Base-by-base conservation (phyloP, 1,140 invertebrate genomes). In the Coenobita brevimanus region DNA sequence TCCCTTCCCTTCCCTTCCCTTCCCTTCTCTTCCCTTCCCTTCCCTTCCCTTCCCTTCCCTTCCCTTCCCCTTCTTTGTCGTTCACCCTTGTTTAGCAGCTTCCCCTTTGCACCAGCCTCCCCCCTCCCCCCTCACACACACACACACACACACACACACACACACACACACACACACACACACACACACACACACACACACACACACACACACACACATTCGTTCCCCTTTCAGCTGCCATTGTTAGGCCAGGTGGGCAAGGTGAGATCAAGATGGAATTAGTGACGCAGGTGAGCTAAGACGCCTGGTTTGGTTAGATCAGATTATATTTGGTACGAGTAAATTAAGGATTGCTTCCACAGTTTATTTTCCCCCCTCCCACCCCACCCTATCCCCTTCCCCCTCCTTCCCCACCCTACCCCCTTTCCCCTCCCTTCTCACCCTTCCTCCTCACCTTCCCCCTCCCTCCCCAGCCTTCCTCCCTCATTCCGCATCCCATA, bases 81-180 rank as follows among this genome's bases (percentile, higher is more conserved):
- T 71, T n/a, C 24, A 30, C 62, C 41, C 67, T 71, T 38, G 17
- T 57, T 13, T 57, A 13, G n/a, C 54, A 10, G 13, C 13, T n/a
- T 13, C 54, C n/a, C 13, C 13, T 13, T 57, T 13, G 13, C n/a
- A n/a, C 54, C 13, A 57, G 54, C n/a, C 54, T 13, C 54, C 13
- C 54, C 13, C 54, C 13, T n/a, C 13, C 54, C 13, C 54, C 13
- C 54, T 13, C 54, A 57, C 54, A 57, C 54, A 57, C 54, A 57
- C 54, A 57, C 54, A 57, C 54, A 57, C 54, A 57, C 54, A 57
- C 54, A 57, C 54, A 57, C 54, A 57, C 54, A 57, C 54, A 57
- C 54, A 57, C 54, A 57, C 54, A 57, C 54, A 57, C 54, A 57
- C 54, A 57, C 54, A 57, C 54, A 57, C 54, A 57, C 54, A 57